Percentiles rank a stretch among this genome's conserved stretches.
phyloP scores from a whole-genome alignment of 2,113 vertebrate genomes.

The Antigone vipio region DNA sequence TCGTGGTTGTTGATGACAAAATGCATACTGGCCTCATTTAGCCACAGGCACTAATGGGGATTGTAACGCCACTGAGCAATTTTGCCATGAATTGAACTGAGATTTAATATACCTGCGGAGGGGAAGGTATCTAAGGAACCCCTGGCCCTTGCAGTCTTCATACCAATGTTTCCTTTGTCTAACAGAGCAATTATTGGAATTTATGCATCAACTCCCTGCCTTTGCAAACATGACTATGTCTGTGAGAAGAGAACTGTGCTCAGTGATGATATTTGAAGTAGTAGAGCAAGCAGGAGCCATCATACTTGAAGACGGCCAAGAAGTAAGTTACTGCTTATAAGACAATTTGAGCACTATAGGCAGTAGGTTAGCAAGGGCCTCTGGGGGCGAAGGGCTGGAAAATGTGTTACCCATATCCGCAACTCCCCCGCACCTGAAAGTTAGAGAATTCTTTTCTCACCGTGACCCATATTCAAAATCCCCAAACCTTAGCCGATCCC shows the following conservation, averaged over 20 bases:
- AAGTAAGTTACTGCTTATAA: conserved; percentile 73
- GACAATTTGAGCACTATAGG: accelerated
- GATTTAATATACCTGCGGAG: neutral
- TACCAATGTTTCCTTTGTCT: conserved; percentile 3
- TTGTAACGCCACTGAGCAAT: neutral
- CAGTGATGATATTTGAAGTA: conserved; percentile 96
- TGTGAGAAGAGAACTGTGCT: conserved; percentile 91
- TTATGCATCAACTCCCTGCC: conserved; percentile 96
- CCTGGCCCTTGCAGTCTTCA: neutral
- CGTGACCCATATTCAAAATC: accelerated
- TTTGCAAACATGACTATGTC: conserved; percentile 99
- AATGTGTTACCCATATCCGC: accelerated
- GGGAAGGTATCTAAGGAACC: neutral
- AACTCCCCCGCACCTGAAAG: neutral
- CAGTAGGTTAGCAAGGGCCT: neutral
- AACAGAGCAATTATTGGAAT: conserved; percentile 92
- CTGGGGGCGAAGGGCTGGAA: neutral
- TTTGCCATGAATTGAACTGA: neutral
- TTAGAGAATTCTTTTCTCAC: neutral
- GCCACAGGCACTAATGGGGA: neutral
- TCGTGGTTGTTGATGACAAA: neutral
- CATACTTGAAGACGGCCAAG: conserved; percentile 89
- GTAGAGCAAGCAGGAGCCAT: conserved; percentile 90
- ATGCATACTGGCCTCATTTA: neutral
- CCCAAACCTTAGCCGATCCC: neutral